A percentile compares a stretch with the other conserved stretches of the same genome.
Conservation (phyloP, 2,797 vertebrate species). For the Sternotherus odoratus region DNA sequence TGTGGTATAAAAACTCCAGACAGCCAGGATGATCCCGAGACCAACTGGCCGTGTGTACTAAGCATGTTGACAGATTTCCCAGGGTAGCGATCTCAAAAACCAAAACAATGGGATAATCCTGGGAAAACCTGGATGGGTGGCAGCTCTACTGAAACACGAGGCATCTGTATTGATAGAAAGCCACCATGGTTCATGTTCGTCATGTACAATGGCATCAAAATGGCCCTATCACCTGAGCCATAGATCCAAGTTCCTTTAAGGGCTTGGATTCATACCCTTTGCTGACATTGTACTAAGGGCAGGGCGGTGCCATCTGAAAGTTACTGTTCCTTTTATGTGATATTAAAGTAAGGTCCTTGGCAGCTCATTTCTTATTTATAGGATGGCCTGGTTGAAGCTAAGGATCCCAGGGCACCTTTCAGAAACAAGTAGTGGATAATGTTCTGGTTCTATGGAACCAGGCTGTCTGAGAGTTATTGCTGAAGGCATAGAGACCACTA, state of each 20-base stretch:
- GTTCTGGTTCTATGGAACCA: neutral
- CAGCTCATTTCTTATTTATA: neutral
- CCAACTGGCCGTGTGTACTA: neutral
- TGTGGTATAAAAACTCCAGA: neutral
- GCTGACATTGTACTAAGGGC: neutral
- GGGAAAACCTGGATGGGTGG: neutral
- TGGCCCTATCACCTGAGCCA: neutral
- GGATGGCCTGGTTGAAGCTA: neutral
- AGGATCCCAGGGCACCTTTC: neutral
- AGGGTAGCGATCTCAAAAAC: neutral
- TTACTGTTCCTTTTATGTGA: rapidly evolving
- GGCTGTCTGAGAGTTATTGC: neutral
- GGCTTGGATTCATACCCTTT: neutral
- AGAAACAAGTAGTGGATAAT: neutral
- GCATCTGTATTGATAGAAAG: neutral
- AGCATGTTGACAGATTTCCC: neutral
- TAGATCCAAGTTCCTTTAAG: neutral
- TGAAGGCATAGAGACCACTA: neutral
- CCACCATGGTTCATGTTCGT: neutral
- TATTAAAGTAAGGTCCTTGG: neutral
- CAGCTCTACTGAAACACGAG: neutral
- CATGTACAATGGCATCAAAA: neutral
- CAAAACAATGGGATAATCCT: neutral
- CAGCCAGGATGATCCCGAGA: neutral
- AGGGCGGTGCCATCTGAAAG: neutral